A percentile compares a stretch with the other conserved stretches of the same genome.
These are phyloP conservation scores for Alsophila aescularia DNA, from an alignment of 2,888 invertebrate species.

Conservation along the genomic window DNA sequence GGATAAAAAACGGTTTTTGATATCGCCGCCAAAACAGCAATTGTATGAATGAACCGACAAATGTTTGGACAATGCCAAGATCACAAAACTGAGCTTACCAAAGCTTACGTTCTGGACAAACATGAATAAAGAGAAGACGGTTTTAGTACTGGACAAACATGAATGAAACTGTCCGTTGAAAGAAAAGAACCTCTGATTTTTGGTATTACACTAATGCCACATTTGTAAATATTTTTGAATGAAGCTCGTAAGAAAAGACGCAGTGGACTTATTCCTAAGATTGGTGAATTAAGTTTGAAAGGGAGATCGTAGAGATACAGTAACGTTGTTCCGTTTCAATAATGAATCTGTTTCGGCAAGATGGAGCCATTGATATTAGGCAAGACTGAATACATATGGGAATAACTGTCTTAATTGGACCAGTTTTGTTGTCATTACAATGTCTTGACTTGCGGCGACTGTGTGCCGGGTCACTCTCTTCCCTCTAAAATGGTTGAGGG, in stretches of 20 bases:
- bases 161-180: conserved; percentile 54
- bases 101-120: too few relatives aligned
- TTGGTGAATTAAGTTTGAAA: conserved; percentile 55
- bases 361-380: too few relatives aligned
- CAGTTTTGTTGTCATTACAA: too few relatives aligned
- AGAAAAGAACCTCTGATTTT: conserved; percentile 35
- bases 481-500: too few relatives aligned
- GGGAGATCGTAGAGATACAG: too few relatives aligned
- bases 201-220: conserved; percentile 52
- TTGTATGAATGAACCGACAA: conserved; percentile 52
- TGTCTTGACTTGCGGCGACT: too few relatives aligned
- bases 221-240: conserved; percentile 77
- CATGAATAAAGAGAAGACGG: conserved; percentile 51
- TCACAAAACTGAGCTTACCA: conserved; percentile 40
- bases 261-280: conserved; percentile 10
- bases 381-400: too few relatives aligned
- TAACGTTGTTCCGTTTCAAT: too few relatives aligned
- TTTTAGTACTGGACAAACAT: conserved; percentile 48
- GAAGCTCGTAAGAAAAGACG: conserved; percentile 46
- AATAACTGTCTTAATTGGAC: too few relatives aligned
- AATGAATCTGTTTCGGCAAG: too few relatives aligned
- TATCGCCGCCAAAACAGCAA: conserved; percentile 37
- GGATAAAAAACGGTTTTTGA: conserved; percentile 24
- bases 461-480: too few relatives aligned
- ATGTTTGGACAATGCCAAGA: conserved; percentile 47